Percentiles rank a stretch among this genome's conserved stretches.
Conservation (phyloP, 2,797 vertebrate species). For the Lagodon rhomboides region DNA sequence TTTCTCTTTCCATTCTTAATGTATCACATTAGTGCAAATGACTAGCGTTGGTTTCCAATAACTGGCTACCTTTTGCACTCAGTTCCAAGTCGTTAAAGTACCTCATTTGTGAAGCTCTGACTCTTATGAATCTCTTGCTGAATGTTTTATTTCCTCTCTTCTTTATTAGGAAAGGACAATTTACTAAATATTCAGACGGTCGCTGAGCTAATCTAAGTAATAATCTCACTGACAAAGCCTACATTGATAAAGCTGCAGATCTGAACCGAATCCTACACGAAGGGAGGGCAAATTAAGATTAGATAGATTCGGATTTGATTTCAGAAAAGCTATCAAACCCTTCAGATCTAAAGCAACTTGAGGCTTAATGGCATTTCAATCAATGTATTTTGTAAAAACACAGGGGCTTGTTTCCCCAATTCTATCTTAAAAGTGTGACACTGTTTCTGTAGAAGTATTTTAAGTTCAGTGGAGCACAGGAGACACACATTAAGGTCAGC, state of each 20-base stretch:
- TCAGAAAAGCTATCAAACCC: neutral
- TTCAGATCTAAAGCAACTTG: neutral
- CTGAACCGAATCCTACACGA: neutral
- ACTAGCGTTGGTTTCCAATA: neutral
- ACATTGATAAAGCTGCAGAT: neutral
- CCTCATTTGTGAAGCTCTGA: neutral
- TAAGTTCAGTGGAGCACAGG: conserved; percentile 1
- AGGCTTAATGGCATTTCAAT: neutral
- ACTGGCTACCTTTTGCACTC: neutral
- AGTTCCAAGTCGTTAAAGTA: neutral
- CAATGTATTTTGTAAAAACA: neutral
- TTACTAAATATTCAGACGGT: neutral
- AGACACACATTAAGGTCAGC: conserved; percentile 30
- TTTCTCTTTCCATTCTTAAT: neutral
- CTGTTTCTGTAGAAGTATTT: neutral
- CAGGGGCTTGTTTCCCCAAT: neutral
- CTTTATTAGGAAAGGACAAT: neutral
- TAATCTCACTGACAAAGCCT: neutral
- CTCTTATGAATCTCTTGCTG: neutral
- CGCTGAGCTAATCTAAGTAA: neutral
- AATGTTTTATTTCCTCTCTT: neutral
- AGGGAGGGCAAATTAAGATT: too few species aligned
- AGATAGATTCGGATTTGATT: neutral
- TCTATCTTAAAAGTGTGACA: neutral
- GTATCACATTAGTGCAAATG: conserved; percentile 13